Evolutionary conservation across 1,140 invertebrate genomes (phyloP), one percentile per base, ranked within the genome.

Genomic region (Drosophila burlai): DNA sequence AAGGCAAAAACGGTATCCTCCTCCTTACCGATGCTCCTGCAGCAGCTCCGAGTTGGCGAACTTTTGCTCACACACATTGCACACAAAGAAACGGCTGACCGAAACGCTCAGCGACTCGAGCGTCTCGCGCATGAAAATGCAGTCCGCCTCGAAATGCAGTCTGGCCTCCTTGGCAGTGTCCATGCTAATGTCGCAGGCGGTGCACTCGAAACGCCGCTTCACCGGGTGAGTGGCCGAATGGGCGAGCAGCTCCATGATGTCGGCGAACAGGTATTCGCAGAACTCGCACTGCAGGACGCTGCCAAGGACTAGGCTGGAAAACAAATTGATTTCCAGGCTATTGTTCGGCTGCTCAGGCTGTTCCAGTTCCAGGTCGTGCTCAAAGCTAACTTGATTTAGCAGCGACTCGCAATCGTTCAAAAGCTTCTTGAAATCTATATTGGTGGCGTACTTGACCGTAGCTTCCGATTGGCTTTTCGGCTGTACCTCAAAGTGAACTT

Each of bases 211-310:
- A 4, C 94, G 94, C 38, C 92, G 93, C 15, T 93, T 93, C 7
- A 94, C 93, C 15, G 93, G 82, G 69, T 95, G 95, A 7, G 65
- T 81, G 16, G 93, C 87, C 40, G 94, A 93, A 74, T 95, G 95
- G 16, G 76, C 57, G 3, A 94, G 85, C 13, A 95, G 57, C 15
- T 92, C 79, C 3, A 93, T 87, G 57, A 94, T 93, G 29, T 94
- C 94, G 1, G 93, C 92, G 65, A 94, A 95, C 1, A 94, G 91
- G 29, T 92, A 93, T 61, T 95, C 94, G 71, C 95, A 95, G 64
- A 94, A 95, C 76, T 95, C 95, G 52, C 95, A 95, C 73, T 95
- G 94, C 18, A 94, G 89, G 3, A 95, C 71, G 15, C 94, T 92
- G 24, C 65, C 67, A 21, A 93, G 24, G 0, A 92, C 76, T 6